Evolutionary conservation across 2,797 vertebrate species (phyloP).

Genomic region (Sebastes oblongus): DNA sequence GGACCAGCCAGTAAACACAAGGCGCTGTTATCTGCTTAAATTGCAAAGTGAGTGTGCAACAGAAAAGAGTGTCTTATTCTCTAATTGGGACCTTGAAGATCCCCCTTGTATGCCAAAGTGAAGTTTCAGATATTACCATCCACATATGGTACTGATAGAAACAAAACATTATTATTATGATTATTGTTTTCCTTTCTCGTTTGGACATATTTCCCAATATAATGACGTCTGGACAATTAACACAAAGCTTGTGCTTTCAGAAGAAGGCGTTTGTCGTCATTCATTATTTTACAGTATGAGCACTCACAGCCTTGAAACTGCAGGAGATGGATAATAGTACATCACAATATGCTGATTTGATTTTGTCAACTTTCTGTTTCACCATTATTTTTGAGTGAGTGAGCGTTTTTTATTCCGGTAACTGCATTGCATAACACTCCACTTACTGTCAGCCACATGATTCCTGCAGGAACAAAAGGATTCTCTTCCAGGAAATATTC

Average conservation of each 20-base stretch:
- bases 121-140: constrained; percentile 1
- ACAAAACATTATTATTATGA: not conserved
- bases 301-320: not conserved
- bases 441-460: not conserved
- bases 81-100: constrained; percentile 53
- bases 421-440: not conserved
- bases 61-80: not conserved
- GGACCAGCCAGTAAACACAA: constrained; percentile 36
- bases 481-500: not conserved
- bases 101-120: not conserved
- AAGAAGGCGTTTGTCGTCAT: not conserved
- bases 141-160: not conserved
- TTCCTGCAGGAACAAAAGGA: not conserved
- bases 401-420: not conserved
- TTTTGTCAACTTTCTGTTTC: constrained; percentile 2
- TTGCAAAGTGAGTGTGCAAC: constrained; percentile 22
- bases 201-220: not conserved
- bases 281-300: not conserved
- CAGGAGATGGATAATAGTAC: not conserved
- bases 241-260: not conserved
- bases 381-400: not conserved
- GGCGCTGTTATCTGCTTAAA: constrained; percentile 37
- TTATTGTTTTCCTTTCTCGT: not conserved
- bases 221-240: not conserved
- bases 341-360: not conserved